Conservation (phyloP, 1,140 invertebrate genomes). For the Homalodisca vitripennis region DNA sequence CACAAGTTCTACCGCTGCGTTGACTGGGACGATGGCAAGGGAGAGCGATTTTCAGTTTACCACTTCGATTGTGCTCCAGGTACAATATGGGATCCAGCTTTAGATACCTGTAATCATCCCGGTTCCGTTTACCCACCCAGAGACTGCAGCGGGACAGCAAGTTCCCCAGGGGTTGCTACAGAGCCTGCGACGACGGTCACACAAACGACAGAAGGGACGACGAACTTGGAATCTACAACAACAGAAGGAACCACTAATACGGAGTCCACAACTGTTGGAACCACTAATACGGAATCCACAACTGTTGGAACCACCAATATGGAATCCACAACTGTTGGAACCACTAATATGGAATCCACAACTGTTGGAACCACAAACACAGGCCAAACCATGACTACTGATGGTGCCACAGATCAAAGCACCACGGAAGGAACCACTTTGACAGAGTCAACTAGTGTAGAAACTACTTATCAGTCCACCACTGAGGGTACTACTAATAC, state of each 20-base stretch:
- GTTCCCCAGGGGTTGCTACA: background rate
- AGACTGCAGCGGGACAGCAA: conserved; percentile 45
- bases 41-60: conserved; percentile 58
- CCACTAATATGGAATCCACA: background rate
- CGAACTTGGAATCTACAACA: conserved; percentile 1
- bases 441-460: conserved; percentile 13
- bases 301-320: background rate
- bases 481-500: conserved; percentile 24
- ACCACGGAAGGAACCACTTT: conserved; percentile 20
- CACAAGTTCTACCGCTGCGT: conserved; percentile 73
- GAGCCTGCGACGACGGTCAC: conserved; percentile 23
- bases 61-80: conserved; percentile 55
- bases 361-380: background rate
- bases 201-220: conserved; percentile 16
- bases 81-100: conserved; percentile 56
- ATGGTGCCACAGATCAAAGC: background rate
- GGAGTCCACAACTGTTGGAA: conserved; percentile 2
- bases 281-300: background rate
- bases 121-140: conserved; percentile 54
- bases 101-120: conserved; percentile 54
- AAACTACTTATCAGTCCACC: conserved; percentile 11
- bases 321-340: background rate
- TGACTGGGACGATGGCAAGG: conserved; percentile 54
- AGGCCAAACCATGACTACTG: background rate
- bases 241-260: conserved; percentile 1